Base-by-base conservation (phyloP, 2,113 vertebrate genomes). In the Festucalex cinctus region DNA sequence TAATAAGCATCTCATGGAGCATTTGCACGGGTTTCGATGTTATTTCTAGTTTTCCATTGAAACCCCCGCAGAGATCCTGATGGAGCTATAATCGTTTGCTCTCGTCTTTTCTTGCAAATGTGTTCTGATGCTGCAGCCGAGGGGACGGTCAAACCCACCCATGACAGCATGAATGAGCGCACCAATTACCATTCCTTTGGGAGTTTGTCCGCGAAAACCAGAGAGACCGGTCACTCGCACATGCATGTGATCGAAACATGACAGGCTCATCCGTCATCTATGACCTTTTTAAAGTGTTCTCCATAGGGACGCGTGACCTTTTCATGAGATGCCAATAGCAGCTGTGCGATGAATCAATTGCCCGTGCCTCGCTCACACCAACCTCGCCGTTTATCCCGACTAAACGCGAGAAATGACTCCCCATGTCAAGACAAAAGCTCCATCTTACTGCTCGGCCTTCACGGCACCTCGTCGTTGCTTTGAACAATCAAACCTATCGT, bases 201-300 rank as follows among this genome's bases (percentile, higher is more conserved):
- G 81, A 78, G 70, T 68, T 65, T 66, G 74, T 51, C 56, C 61
- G 68, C 73, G 81, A 74, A 36, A 36, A 44, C 69, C 69, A 65
- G 54, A 67, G 63, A 64, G 44, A 68, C 66, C 39, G 57, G 68
- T 44, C 57, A 70, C 73, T 79, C 71, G 73, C 77, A 77, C 76
- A 76, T 83, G 72, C 75, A 73, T 76, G 68, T 77, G 77, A 80
- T 83, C n/a, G 65, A 77, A 84, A 86, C 78, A 84, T 84, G 89
- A 88, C 85, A 86, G 81, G 66, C 78, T 84, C 84, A 88, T 88
- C 86, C 81, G 83, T 91, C 88, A 90, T 84, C 83, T 78, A 73
- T 89, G 87, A 83, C 83, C 88, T 86, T 87, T n/a, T 88, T 86
- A 79, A 89, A 85, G 79, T 72, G 72, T 80, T 87, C 77, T 87